Evolutionary conservation across 2,797 vertebrate species (phyloP).

Genomic region (Tokudaia tokunoshimensis): DNA sequence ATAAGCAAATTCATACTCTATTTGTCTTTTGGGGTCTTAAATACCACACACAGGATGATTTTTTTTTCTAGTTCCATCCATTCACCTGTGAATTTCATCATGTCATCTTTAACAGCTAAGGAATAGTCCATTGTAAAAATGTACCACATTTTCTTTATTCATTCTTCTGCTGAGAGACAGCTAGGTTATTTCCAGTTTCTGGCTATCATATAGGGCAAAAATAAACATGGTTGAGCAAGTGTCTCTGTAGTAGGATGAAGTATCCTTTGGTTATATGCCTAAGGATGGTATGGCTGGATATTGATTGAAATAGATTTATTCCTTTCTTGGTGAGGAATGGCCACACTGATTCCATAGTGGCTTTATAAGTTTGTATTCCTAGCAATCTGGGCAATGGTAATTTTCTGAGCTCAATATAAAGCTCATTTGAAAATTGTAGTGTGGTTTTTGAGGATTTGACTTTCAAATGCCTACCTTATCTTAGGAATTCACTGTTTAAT

Average conservation of each 20-base stretch:
- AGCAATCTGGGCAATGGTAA: neutral
- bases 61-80: neutral
- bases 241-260: neutral
- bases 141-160: neutral
- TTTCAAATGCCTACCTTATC: conserved; percentile 25
- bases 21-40: neutral
- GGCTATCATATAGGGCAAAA: neutral
- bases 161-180: neutral
- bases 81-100: neutral
- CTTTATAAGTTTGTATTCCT: neutral
- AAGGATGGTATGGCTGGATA: neutral
- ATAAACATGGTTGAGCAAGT: neutral
- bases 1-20: neutral
- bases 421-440: conserved; percentile 21
- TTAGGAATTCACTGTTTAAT: conserved; percentile 57
- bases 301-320: neutral
- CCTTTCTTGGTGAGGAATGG: neutral
- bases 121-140: neutral
- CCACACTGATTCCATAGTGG: neutral
- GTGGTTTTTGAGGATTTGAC: conserved; percentile 41
- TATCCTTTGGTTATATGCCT: neutral
- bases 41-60: neutral
- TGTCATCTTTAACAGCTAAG: neutral
- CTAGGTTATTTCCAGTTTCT: neutral
- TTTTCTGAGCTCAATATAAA: conserved; percentile 39